Conservation (phyloP, 2,888 invertebrate species). For the Dicranocentrus wangi region DNA sequence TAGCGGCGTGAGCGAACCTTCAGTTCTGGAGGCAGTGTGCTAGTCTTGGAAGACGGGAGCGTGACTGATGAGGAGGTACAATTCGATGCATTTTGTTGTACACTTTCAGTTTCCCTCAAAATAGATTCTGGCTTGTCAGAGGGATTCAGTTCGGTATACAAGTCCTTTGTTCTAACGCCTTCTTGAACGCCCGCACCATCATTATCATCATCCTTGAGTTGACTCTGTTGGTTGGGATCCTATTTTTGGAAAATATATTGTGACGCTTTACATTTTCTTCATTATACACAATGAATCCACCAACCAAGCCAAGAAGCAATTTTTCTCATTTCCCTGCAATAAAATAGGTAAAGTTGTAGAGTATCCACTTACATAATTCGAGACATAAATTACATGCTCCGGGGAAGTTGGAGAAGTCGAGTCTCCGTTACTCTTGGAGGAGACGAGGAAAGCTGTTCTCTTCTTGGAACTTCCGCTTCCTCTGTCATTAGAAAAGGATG, state of each 20-base stretch:
- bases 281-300: too few relatives aligned
- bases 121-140: slow-evolving; percentile 68
- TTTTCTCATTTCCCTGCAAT: too few relatives aligned
- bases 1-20: slow-evolving; percentile 62
- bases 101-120: slow-evolving; percentile 41
- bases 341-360: too few relatives aligned
- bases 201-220: slow-evolving; percentile 15
- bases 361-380: slow-evolving; percentile 68
- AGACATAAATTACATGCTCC: slow-evolving; percentile 66
- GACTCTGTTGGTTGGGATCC: slow-evolving; percentile 24
- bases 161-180: slow-evolving; percentile 39
- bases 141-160: slow-evolving; percentile 71
- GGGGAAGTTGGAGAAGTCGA: slow-evolving; percentile 69
- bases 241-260: too few relatives aligned
- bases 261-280: too few relatives aligned
- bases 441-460: slow-evolving; percentile 68
- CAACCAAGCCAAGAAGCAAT: too few relatives aligned
- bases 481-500: slow-evolving; percentile 35
- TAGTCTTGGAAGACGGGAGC: slow-evolving; percentile 57
- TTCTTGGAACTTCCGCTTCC: slow-evolving; percentile 56
- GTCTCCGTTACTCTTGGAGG: slow-evolving; percentile 60
- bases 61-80: not conserved
- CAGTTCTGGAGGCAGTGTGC: slow-evolving; percentile 57
- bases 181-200: slow-evolving; percentile 22
- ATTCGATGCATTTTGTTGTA: slow-evolving; percentile 9